These are phyloP conservation scores for Acanthosepion lycidas DNA, from an alignment of 2,888 invertebrate species.

Conservation along the genomic window DNA sequence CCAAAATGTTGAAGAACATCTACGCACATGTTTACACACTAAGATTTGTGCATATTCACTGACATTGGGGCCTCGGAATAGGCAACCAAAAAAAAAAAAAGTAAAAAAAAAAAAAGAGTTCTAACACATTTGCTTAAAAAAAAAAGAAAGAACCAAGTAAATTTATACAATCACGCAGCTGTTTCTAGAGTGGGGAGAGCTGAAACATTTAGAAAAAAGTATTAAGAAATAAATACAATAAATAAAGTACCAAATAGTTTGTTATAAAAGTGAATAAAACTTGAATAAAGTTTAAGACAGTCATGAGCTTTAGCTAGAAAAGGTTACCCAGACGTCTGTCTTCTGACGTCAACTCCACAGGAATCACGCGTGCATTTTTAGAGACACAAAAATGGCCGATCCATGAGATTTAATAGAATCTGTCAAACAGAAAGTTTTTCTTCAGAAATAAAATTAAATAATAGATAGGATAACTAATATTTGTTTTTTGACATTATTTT, in stretches of 20 bases:
- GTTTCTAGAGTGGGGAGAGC: neutral
- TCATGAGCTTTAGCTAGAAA: neutral
- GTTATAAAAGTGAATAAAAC: slow-evolving; percentile 2
- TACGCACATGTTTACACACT: neutral
- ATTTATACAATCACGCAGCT: neutral
- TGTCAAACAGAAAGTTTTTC: too few relatives aligned
- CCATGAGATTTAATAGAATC: too few relatives aligned
- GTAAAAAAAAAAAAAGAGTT: neutral
- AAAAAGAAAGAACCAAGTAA: neutral
- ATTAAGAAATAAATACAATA: neutral
- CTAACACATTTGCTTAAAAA: neutral
- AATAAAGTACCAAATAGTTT: neutral
- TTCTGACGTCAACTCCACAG: neutral
- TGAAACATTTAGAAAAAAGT: neutral
- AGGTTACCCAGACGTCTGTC: neutral
- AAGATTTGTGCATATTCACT: neutral
- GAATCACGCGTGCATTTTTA: neutral
- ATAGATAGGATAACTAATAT: too few relatives aligned
- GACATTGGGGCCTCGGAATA: neutral
- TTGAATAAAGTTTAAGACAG: neutral
- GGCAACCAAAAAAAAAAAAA: too few relatives aligned
- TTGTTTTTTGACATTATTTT: too few relatives aligned
- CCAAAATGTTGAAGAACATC: neutral
- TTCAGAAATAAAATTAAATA: too few relatives aligned
- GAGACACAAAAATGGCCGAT: neutral